Evolutionary conservation across 1,140 invertebrate species (phyloP), one percentile per base, ranked within the genome.

Genomic region (Rhopalosiphum maidis): DNA sequence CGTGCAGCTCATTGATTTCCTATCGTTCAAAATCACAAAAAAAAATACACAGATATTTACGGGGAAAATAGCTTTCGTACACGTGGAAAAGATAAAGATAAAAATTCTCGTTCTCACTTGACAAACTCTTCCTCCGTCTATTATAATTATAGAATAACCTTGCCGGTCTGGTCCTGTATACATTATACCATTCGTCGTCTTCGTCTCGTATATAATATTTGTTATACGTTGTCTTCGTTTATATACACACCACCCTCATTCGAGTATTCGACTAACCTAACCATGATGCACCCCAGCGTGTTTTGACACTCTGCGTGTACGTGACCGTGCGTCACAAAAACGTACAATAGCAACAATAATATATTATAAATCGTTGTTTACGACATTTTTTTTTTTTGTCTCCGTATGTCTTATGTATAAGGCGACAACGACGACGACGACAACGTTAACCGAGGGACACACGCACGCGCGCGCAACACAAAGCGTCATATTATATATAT

Each of bases 351-450:
- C 43, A 43, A 60, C 43, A 54, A 37, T 90, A 90, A 60, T 60
- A 90, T 22, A 68, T 68, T 43, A n/a, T 88, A 48, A 35, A 51
- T 48, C 35, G 89, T 90, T 90, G 43, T 60, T 90, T 90, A 90
- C 89, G 25, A 60, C 89, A 8, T 41, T 90, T 90, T 90, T 90
- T 90, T 90, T 89, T 89, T 55, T 87, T 51, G 48, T 51, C 43
- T 46, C 60, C 15, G 9, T 86, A 86, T 15, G 41, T 37, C 3
- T n/a, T 22, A 18, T 88, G n/a, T 3, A 54, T 55, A 41, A 25
- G 5, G 21, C 51, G n/a, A 68, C 22, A 21, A 46, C 37, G 30
- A 54, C 89, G 41, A 25, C 51, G 4, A 37, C 35, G 48, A 68
- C 22, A 18, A 43, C 37, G 30, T 43, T 41, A n/a, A 35, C 35